Base-by-base conservation (phyloP, 2,113 vertebrate genomes). In the Entosphenus tridentatus region DNA sequence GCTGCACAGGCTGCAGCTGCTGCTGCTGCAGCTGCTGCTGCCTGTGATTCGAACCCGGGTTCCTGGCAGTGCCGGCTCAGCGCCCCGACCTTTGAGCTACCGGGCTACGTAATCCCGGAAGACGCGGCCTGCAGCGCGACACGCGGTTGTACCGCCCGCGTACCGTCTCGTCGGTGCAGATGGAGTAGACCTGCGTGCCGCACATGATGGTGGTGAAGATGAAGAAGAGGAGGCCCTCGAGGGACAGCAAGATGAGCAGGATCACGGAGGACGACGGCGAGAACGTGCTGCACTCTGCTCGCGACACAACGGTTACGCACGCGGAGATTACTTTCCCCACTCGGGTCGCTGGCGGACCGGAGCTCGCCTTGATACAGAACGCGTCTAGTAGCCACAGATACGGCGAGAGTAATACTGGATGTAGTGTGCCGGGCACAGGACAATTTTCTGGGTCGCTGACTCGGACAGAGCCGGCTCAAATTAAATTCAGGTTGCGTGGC, bases 141-240 rank as follows among this genome's bases (percentile, higher is more conserved):
- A 69, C 6, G 54, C 21, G 14, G 9, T 13, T 67, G 75, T 67
- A 81, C 93, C 39, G 39, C 39, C 39, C 39, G 39, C 39, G 82
- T 76, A 98, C 93, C 77, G 93, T 98, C 82, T 98, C 90, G 9
- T 98, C 92, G 1, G 81, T 81, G 75, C 93, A 98, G 81, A 97
- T 96, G 72, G 93, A 97, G 80, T 97, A 89, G 73, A 98, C 84
- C 79, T 98, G 92, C 12, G 89, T 95, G 70, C 93, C 93, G 70
- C 96, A 98, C 93, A 98, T 97, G 74, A 98, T 88, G 0, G 88
- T 84, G 0, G 93, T 98, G 82, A 98, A 98, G 71, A 98, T 86
- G 73, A 98, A 83, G 73, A 98, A 98, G 4, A 98, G 86, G 68
- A 98, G 85, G 8, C 82, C 89, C 78, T 98, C 93, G 0, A 97